These are phyloP conservation scores for Progne subis DNA, from an alignment of 2,113 vertebrate species.

Conservation along the genomic window DNA sequence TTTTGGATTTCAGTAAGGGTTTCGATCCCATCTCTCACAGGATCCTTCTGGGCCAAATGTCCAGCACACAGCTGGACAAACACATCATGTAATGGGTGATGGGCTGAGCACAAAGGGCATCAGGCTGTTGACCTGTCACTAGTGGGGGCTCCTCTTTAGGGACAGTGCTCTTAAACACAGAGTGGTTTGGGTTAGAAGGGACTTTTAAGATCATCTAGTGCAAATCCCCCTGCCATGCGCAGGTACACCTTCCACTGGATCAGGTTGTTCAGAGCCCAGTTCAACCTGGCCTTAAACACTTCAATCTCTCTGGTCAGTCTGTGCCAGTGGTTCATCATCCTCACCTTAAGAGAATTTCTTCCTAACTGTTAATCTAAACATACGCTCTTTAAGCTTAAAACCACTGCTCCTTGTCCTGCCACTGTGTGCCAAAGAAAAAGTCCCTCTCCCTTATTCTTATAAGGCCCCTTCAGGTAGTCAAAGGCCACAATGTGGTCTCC, in stretches of 20 bases:
- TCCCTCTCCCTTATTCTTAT: background rate
- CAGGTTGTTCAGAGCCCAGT: background rate
- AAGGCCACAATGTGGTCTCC: background rate
- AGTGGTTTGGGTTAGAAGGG: background rate
- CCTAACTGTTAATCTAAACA: background rate
- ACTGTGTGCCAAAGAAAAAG: background rate
- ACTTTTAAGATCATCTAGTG: too few species aligned
- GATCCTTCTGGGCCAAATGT: background rate
- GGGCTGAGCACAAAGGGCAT: background rate
- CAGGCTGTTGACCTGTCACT: background rate
- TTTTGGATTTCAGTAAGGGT: background rate
- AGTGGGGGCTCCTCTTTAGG: too few species aligned
- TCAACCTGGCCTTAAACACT: background rate
- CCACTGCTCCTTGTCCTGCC: background rate
- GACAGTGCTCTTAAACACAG: background rate
- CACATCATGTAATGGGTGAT: accelerated
- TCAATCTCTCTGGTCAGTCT: background rate
- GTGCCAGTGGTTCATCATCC: background rate
- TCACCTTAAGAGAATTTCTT: background rate
- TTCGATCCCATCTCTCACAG: background rate
- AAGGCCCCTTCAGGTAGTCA: accelerated
- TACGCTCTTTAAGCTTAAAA: background rate
- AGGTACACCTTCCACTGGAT: background rate
- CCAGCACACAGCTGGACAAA: background rate
- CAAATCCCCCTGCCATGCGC: accelerated